Percentiles rank a stretch among this genome's conserved stretches.
Evolutionary conservation across 2,797 vertebrate species (phyloP).

Genomic region (Acipenser transmontanus): DNA sequence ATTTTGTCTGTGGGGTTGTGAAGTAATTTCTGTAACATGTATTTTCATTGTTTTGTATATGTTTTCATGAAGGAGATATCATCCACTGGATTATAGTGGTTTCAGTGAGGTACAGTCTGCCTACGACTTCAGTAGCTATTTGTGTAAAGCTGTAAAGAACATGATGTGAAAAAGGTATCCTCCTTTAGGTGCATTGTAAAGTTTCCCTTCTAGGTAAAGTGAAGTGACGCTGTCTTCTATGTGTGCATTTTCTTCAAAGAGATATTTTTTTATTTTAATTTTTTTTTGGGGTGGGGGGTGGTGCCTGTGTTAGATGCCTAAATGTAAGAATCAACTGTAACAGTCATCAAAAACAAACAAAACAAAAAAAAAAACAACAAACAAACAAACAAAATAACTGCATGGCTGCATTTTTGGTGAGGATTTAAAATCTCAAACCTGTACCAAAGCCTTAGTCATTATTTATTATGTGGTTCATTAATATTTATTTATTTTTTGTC

Average conservation of each 20-base stretch:
- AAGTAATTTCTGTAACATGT: conserved; percentile 62
- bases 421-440: no score
- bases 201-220: not conserved
- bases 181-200: conserved; percentile 5
- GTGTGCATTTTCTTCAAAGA: conserved; percentile 9
- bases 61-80: conserved; percentile 40
- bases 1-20: conserved; percentile 53
- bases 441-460: no score
- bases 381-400: no score
- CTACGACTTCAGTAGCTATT: conserved; percentile 24
- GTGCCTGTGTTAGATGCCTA: conserved; percentile 25
- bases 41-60: conserved; percentile 59
- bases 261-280: conserved; percentile 12
- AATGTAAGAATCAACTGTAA: conserved; percentile 14
- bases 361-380: no score
- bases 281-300: conserved; percentile 28
- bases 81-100: conserved; percentile 28
- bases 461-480: no score
- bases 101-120: not conserved
- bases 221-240: conserved; percentile 3
- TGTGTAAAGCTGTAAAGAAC: conserved; percentile 34
- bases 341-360: conserved; percentile 26
- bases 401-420: no score
- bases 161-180: not conserved
- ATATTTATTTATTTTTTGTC: no score